Evolutionary conservation across 2,113 vertebrate genomes (phyloP).

Genomic region (Greenwoodochromis staneri): DNA sequence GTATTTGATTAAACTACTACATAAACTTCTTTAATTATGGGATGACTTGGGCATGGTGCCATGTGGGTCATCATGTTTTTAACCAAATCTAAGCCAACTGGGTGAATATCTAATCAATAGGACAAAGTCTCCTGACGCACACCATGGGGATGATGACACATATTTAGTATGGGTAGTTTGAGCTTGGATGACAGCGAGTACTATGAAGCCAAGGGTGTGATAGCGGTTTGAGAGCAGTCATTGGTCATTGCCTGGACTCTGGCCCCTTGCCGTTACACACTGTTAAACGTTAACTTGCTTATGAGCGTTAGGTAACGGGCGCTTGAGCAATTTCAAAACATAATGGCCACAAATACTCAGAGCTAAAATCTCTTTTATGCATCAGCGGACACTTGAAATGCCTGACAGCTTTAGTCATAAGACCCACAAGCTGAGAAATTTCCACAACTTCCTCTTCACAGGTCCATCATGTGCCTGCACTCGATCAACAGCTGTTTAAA

Average conservation of each 20-base stretch:
- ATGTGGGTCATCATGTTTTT: neutral
- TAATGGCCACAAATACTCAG: accelerated
- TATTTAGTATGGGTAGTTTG: neutral
- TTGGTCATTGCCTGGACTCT: slow-evolving; percentile 25
- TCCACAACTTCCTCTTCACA: neutral
- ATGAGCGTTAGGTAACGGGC: neutral
- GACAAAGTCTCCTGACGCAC: slow-evolving; percentile 22
- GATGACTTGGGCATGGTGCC: accelerated
- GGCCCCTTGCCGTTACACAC: neutral
- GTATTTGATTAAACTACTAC: neutral
- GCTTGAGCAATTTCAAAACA: neutral
- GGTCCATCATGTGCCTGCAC: neutral
- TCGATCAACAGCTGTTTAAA: neutral
- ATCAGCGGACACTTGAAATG: accelerated
- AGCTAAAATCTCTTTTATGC: neutral
- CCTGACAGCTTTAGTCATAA: accelerated
- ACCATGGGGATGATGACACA: neutral
- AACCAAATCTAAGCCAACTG: neutral
- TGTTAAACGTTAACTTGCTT: slow-evolving; percentile 43
- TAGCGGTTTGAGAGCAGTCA: neutral
- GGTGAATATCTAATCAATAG: neutral
- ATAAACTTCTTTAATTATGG: neutral
- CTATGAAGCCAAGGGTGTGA: neutral
- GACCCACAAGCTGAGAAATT: neutral
- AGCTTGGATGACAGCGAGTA: neutral